phyloP scores from a whole-genome alignment of 2,888 invertebrate species.

The Galeopsomyia nigrocyanea region DNA sequence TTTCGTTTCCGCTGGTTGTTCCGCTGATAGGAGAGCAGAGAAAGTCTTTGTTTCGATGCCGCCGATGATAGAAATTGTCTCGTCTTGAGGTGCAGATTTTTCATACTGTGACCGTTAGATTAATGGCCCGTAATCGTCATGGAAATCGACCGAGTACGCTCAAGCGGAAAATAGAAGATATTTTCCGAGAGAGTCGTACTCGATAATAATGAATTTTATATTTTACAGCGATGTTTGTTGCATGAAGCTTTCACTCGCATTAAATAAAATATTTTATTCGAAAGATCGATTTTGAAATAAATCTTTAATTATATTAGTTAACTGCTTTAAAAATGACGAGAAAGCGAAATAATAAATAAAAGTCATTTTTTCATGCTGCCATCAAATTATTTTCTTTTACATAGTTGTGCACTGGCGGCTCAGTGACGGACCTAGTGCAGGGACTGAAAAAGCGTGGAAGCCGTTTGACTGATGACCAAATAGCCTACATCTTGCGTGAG shows the following conservation, averaged over 20 bases:
- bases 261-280: too few species aligned
- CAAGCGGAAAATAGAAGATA: slow-evolving; percentile 29
- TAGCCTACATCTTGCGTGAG: slow-evolving; percentile 83
- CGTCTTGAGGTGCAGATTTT: slow-evolving; percentile 22
- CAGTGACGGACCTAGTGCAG: slow-evolving; percentile 84
- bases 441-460: slow-evolving; percentile 76
- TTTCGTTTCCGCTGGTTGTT: background rate
- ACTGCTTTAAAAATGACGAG: too few species aligned
- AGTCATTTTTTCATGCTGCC: too few species aligned
- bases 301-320: too few species aligned
- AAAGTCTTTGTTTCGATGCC: slow-evolving; percentile 21
- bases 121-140: slow-evolving; percentile 17
- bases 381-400: too few species aligned
- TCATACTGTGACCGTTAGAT: slow-evolving; percentile 24
- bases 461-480: slow-evolving; percentile 78
- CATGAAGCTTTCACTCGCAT: too few species aligned
- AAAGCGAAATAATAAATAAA: too few species aligned
- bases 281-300: too few species aligned
- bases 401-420: slow-evolving; percentile 83
- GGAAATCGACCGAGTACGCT: slow-evolving; percentile 15
- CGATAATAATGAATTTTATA: too few species aligned
- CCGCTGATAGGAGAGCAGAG: slow-evolving; percentile 3
- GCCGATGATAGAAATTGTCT: slow-evolving; percentile 30
- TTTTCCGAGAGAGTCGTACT: slow-evolving; percentile 1
- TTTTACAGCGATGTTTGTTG: too few species aligned